These are phyloP conservation scores for Gisinianus flammeolus DNA, from an alignment of 2,888 invertebrate species.

Conservation along the genomic window DNA sequence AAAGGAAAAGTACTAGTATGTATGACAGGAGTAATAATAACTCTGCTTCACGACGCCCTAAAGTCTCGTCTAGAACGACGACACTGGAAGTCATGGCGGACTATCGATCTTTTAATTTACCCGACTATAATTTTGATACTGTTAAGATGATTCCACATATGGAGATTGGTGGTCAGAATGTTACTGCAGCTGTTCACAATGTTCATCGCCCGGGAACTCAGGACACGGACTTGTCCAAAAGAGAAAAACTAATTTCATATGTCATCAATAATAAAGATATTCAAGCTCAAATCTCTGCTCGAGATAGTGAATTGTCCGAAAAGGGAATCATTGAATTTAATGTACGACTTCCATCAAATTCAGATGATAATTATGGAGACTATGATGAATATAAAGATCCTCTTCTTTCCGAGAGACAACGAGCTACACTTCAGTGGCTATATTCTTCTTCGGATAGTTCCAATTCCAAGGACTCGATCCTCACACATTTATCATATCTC, in stretches of 20 bases:
- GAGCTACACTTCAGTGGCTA: constrained; percentile 48
- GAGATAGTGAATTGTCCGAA: constrained; percentile 54
- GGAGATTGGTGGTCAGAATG: constrained; percentile 12
- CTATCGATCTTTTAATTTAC: constrained; percentile 24
- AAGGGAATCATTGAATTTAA: constrained; percentile 57
- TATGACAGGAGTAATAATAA: background rate
- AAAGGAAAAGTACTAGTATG: background rate
- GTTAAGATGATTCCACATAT: constrained; percentile 24
- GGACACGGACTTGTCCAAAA: constrained; percentile 38
- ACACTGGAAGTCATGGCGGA: constrained; percentile 33
- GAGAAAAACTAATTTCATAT: constrained; percentile 38
- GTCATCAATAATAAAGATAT: constrained; percentile 46
- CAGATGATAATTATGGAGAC: constrained; percentile 8
- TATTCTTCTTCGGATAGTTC: constrained; percentile 38
- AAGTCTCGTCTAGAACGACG: constrained; percentile 19
- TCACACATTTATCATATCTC: constrained; percentile 49
- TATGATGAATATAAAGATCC: constrained; percentile 49
- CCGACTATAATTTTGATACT: constrained; percentile 29
- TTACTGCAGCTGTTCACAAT: constrained; percentile 15
- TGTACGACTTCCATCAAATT: constrained; percentile 47
- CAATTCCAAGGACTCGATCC: constrained; percentile 48
- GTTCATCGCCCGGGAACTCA: constrained; percentile 33
- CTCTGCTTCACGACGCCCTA: background rate
- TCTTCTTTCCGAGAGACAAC: constrained; percentile 41
- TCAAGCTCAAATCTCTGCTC: constrained; percentile 52